phyloP scores from a whole-genome alignment of 2,888 invertebrate genomes.

The Tetragonisca angustula region DNA sequence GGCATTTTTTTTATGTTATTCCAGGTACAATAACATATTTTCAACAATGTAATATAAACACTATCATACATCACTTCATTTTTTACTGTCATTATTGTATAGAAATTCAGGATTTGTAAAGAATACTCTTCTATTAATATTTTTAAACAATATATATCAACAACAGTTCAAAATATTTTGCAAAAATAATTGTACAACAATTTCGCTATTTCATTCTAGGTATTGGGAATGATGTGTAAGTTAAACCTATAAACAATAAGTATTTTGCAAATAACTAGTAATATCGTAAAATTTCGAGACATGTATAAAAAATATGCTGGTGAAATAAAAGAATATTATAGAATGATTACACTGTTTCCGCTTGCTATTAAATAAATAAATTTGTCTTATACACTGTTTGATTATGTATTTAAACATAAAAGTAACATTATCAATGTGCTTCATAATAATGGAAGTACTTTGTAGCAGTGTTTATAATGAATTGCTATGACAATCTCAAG shows the following conservation, averaged over 20 bases:
- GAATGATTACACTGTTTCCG: slow-evolving; percentile 57
- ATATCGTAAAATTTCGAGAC: slow-evolving; percentile 14
- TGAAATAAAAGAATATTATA: slow-evolving; percentile 35
- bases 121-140: slow-evolving; percentile 39
- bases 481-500: slow-evolving; percentile 63
- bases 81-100: slow-evolving; percentile 10
- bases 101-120: slow-evolving; percentile 44
- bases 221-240: slow-evolving; percentile 21
- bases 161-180: slow-evolving; percentile 46
- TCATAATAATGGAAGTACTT: slow-evolving; percentile 65
- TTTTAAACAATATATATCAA: slow-evolving; percentile 37
- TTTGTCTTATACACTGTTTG: slow-evolving; percentile 19
- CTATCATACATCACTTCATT: slow-evolving; percentile 33
- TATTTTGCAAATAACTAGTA: slow-evolving; percentile 28
- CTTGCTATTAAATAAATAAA: slow-evolving; percentile 30
- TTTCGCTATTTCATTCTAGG: slow-evolving; percentile 17
- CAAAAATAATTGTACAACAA: slow-evolving; percentile 47
- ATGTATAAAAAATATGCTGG: slow-evolving; percentile 18
- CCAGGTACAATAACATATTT: slow-evolving; percentile 62
- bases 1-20: slow-evolving; percentile 43
- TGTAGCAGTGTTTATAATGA: slow-evolving; percentile 44
- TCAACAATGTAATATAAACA: slow-evolving; percentile 53
- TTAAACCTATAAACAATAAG: slow-evolving; percentile 16
- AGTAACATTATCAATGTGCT: slow-evolving; percentile 46
- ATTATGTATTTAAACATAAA: slow-evolving; percentile 47